Percentiles rank a stretch among this genome's conserved stretches.
These are phyloP conservation scores for Pseudoips prasinana DNA, from an alignment of 2,888 invertebrate genomes.

Conservation along the genomic window DNA sequence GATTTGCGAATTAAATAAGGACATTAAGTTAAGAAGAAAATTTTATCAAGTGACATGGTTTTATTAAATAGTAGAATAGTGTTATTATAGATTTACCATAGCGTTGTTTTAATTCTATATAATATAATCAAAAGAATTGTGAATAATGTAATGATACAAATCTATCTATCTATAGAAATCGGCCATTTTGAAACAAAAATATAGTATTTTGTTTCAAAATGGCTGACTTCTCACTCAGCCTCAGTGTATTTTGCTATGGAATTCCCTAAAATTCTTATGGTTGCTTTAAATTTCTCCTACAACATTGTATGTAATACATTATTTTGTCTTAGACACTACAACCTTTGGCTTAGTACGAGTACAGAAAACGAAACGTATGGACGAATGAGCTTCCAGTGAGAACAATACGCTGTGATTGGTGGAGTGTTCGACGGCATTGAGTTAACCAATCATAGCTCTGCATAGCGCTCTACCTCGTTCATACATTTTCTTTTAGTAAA, in stretches of 20 bases:
- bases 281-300: conserved; percentile 21
- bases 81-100: conserved; percentile 29
- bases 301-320: conserved; percentile 13
- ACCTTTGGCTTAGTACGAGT: no score
- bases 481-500: no score
- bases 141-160: conserved; percentile 25
- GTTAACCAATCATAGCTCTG: no score
- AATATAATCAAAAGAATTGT: conserved; percentile 25
- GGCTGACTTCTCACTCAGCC: conserved; percentile 12
- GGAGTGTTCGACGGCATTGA: no score
- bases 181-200: no score
- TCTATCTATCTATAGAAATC: conserved; percentile 19
- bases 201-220: conserved; percentile 3
- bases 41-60: conserved; percentile 27
- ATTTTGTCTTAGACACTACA: conserved; percentile 22
- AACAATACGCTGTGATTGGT: no score
- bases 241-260: conserved; percentile 34
- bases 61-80: conserved; percentile 29
- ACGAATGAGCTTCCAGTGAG: no score
- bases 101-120: conserved; percentile 31
- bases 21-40: conserved; percentile 22
- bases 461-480: no score
- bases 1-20: conserved; percentile 24
- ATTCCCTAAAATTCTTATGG: conserved; percentile 52
- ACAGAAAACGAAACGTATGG: no score